phyloP scores from a whole-genome alignment of 53 echinoderm and acorn worm genomes.

The Astropecten irregularis region DNA sequence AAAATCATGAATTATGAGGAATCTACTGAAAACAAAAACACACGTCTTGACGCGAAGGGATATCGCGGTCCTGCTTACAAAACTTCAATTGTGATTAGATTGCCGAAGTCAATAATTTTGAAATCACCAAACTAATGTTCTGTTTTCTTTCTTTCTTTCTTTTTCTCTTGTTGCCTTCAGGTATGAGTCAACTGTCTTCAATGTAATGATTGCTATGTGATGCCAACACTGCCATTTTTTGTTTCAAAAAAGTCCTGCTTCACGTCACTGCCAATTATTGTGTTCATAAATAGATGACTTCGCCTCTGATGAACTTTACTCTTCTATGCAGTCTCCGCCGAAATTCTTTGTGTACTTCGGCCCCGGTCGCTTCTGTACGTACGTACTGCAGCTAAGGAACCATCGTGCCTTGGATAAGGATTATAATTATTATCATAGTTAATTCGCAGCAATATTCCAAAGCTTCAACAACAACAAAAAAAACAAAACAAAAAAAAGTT shows the following conservation, averaged over 20 bases:
- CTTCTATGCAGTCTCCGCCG: slow-evolving; percentile 51
- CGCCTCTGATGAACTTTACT: slow-evolving; percentile 14
- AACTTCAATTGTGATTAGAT: no score
- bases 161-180: background rate
- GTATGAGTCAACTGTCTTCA: slow-evolving; percentile 45
- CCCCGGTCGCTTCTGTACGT: slow-evolving; percentile 43
- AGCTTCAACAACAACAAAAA: slow-evolving; percentile 39
- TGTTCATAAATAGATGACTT: slow-evolving; percentile 33
- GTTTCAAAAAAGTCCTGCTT: slow-evolving; percentile 23
- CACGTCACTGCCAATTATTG: slow-evolving; percentile 55
- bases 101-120: no score
- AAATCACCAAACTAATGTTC: background rate
- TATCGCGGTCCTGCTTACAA: no score
- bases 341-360: slow-evolving; percentile 2
- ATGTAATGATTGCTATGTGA: slow-evolving; percentile 28
- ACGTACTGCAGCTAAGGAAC: slow-evolving; percentile 53
- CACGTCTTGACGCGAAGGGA: no score
- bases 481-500: slow-evolving; percentile 14
- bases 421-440: slow-evolving; percentile 41
- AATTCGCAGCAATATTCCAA: slow-evolving; percentile 68
- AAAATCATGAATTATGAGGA: no score
- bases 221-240: slow-evolving; percentile 55
- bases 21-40: no score
- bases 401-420: slow-evolving; percentile 61
- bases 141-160: background rate